Conservation (phyloP, 2,113 vertebrate species). For the Malurus cyaneus region DNA sequence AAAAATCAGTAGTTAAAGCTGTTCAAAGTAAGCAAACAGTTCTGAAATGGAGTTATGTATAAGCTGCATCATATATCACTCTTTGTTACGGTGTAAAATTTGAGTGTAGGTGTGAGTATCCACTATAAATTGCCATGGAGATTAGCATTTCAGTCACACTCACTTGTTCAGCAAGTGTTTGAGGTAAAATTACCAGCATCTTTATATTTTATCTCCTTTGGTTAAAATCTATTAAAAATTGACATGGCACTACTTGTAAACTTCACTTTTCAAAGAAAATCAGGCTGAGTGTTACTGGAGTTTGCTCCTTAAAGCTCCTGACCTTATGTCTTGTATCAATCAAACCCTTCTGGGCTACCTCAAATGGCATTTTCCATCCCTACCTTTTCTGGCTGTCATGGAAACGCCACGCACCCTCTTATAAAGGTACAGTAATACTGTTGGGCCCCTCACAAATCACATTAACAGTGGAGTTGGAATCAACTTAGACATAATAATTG, state of each 20-base stretch:
- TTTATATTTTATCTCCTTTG: slow-evolving; percentile 5
- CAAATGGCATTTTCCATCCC: not conserved
- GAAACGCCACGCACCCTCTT: not conserved
- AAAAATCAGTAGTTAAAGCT: not conserved
- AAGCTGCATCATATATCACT: not conserved
- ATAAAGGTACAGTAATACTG: not conserved
- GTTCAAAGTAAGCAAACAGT: not conserved
- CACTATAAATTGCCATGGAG: not conserved
- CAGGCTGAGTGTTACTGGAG: not conserved
- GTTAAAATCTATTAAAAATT: not conserved
- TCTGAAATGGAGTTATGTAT: not conserved
- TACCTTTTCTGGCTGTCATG: not conserved
- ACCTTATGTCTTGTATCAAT: not conserved
- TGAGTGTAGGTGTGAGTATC: not conserved
- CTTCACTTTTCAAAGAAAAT: not conserved
- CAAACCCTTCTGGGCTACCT: slow-evolving; percentile 15
- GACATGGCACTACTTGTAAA: not conserved
- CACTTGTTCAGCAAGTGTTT: not conserved
- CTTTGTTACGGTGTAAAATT: not conserved
- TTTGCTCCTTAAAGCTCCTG: slow-evolving; percentile 8
- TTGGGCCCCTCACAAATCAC: not conserved
- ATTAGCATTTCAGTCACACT: not conserved
- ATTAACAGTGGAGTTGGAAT: slow-evolving; percentile 20
- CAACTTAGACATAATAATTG: not conserved
- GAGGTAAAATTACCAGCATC: not conserved